Evolutionary conservation across 2,888 invertebrate species (phyloP), one percentile per base, ranked within the genome.

Genomic region (Drosophila sordidapex): DNA sequence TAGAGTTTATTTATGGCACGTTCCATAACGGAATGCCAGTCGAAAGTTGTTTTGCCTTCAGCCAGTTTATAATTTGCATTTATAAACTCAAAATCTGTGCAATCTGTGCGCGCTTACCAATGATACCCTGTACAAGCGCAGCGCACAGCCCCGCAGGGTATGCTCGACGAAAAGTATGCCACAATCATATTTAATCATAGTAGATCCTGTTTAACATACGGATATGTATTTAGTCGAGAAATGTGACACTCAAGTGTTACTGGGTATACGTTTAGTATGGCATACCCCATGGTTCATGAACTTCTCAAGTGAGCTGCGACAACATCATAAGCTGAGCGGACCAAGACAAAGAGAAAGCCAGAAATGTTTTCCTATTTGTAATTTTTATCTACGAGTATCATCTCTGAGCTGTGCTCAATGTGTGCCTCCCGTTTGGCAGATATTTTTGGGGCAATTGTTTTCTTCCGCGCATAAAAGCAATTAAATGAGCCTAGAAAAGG

Each of bases 41-140:
- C 90, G 86, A 87, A 82, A 82, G 76, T 79, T 81, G 79, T 72
- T 79, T 60, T 48, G 81, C 78, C 81, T 52, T 65, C 60, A 71
- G 78, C 71, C 63, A 78, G 64, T 81, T 85, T 85, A 89, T 87
- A 87, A 88, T 86, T 90, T 79, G 68, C 74, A 86, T 90, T 90
- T 88, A 79, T 88, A 86, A 76, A 79, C 89, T 88, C 60, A 40
- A 72, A 78, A 78, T 77, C 79, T 79, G 82, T 75, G 84, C 81
- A 85, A 85, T 82, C 90, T 74, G 82, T 60, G 65, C 38, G 10
- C 54, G 31, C 43, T 33, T 21, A 36, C 67, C 40, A 51, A 18
- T 13, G 18, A 58, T 67, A 60, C 60, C 67, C 80, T 43, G 7
- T 10, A 36, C 18, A 4, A 4, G 3, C 4, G 25, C 18, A 36